Evolutionary conservation across 2,888 invertebrate genomes (phyloP).

Genomic region (Operophtera brumata): DNA sequence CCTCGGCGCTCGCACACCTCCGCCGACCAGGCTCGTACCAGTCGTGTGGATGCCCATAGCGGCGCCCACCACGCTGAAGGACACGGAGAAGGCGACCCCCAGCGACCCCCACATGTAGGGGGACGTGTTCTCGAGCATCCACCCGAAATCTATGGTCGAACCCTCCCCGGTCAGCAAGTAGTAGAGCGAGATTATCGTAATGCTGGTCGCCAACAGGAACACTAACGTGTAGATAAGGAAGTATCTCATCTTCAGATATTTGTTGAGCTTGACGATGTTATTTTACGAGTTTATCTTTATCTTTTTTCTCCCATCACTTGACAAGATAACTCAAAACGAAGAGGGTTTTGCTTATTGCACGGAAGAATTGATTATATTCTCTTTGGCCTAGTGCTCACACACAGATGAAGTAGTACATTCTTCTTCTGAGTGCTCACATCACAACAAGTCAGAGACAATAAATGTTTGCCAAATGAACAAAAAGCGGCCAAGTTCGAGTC

Average conservation of each 20-base stretch:
- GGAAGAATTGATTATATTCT: too few relatives aligned
- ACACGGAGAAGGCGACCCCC: constrained; percentile 95
- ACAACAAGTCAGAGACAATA: too few relatives aligned
- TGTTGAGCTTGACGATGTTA: constrained; percentile 62
- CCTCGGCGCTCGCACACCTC: constrained; percentile 98
- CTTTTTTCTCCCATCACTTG: constrained; percentile 78
- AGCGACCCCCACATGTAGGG: constrained; percentile 98
- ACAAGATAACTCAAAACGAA: constrained; percentile 76
- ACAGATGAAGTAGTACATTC: too few relatives aligned
- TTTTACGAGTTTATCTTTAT: constrained; percentile 72
- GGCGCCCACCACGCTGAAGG: constrained; percentile 98
- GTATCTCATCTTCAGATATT: constrained; percentile 81
- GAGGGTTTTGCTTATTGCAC: too few relatives aligned
- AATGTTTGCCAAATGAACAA: too few relatives aligned
- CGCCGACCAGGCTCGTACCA: constrained; percentile 97
- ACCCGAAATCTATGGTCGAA: constrained; percentile 91
- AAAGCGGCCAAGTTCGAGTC: too few relatives aligned
- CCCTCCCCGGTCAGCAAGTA: constrained; percentile 92
- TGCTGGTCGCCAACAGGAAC: constrained; percentile 57
- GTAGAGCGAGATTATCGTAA: constrained; percentile 79
- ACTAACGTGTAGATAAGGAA: constrained; percentile 80
- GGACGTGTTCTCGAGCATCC: constrained; percentile 93
- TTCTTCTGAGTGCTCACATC: too few relatives aligned
- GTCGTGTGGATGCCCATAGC: constrained; percentile 99
- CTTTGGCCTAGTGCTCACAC: too few relatives aligned